Conservation (phyloP, 2,888 invertebrate genomes). For the Macrophya alboannulata region DNA sequence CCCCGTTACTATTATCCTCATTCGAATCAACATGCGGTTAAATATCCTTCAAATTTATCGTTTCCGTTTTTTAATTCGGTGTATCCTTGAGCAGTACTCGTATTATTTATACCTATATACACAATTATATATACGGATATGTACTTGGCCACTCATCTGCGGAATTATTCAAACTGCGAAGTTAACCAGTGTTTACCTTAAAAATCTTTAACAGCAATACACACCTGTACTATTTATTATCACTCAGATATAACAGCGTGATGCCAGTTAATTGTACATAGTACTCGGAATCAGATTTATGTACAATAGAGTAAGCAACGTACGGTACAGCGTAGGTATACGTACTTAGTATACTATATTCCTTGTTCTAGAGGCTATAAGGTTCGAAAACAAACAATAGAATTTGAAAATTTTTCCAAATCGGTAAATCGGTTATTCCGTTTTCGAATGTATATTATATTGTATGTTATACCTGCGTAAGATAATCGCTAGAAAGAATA, state of each 20-base stretch:
- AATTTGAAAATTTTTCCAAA: slow-evolving; percentile 14
- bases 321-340: background rate
- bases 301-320: background rate
- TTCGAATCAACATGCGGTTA: background rate
- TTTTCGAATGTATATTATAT: background rate
- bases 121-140: background rate
- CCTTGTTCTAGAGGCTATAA: background rate
- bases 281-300: background rate
- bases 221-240: background rate
- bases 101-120: too few relatives aligned
- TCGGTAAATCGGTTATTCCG: background rate
- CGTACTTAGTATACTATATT: background rate
- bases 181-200: background rate
- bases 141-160: background rate
- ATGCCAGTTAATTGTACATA: background rate
- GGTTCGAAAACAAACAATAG: slow-evolving; percentile 25
- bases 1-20: background rate
- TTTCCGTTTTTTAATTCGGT: background rate
- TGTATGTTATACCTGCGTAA: slow-evolving; percentile 10
- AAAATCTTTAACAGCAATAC: background rate
- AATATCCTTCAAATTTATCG: background rate
- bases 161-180: background rate
- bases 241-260: background rate
- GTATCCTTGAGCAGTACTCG: background rate
- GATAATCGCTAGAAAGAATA: slow-evolving; percentile 1